Percentiles rank a stretch among this genome's conserved stretches.
Evolutionary conservation across 2,113 vertebrate species (phyloP).

Genomic region (Zapus hudsonius): DNA sequence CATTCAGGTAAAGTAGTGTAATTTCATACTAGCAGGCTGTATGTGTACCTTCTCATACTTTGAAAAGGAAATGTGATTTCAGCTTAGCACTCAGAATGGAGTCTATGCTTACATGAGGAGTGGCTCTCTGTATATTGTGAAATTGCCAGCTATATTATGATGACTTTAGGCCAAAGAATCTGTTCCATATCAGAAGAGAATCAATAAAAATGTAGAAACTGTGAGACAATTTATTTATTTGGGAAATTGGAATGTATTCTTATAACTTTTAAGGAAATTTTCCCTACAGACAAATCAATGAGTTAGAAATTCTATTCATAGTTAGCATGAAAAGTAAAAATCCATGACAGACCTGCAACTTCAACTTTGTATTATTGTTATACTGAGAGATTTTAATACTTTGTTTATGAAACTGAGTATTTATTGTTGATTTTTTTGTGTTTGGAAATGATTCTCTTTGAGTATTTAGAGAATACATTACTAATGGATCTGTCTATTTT

Average conservation of each 20-base stretch:
- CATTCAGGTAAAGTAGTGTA: background rate
- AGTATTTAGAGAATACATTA: background rate
- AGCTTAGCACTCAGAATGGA: slow-evolving; percentile 61
- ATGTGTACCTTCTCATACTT: slow-evolving; percentile 27
- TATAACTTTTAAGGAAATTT: background rate
- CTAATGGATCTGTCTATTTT: no score
- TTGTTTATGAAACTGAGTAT: background rate
- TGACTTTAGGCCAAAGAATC: slow-evolving; percentile 67
- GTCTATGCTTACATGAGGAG: slow-evolving; percentile 62
- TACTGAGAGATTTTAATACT: background rate
- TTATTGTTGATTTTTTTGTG: background rate
- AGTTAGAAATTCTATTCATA: background rate
- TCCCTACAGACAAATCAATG: background rate
- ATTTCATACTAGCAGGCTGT: background rate
- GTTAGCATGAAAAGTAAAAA: slow-evolving; percentile 2
- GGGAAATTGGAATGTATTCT: slow-evolving; percentile 8
- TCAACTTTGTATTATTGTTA: background rate
- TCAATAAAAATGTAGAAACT: slow-evolving; percentile 27
- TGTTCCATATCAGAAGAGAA: background rate
- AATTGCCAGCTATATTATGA: slow-evolving; percentile 71
- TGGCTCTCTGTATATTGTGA: slow-evolving; percentile 75
- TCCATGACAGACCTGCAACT: background rate
- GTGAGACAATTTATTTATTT: slow-evolving; percentile 22
- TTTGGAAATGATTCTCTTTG: background rate
- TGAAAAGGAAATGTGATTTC: slow-evolving; percentile 80